Evolutionary conservation across 30 jellyfish, hydroid and myxozoan species (phyloP), one percentile per base, ranked within the genome.

Genomic region (Haliclystus octoradiatus): DNA sequence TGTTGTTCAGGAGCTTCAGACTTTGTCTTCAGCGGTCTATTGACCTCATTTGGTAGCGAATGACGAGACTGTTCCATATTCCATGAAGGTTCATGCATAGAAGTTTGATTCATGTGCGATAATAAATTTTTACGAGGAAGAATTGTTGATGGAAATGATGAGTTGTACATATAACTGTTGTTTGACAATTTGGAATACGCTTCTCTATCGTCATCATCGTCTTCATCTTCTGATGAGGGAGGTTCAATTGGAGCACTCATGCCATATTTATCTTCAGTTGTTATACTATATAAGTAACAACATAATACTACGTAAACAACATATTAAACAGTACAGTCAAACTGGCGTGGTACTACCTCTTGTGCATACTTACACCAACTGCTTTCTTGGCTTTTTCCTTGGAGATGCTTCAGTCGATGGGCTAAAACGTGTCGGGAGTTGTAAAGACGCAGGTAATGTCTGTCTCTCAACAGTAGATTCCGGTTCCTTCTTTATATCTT

Each of bases 221-320:
- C 94, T 0, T 63, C 91, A n/a, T 89, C 98, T 50, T 79, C 29
- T 25, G 84, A 28, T 7, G 26, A 32, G 0, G 88, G 76, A 33
- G 62, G 80, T 52, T 80, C 93, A 26, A 89, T 73, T 15, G 92
- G 78, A 33, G 85, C 85, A 12, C 83, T 73, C 34, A 79, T 76
- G 71, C 95, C 76, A 68, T 63, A 89, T 73, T 76, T 89, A 29
- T 89, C 98, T 75, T 89, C 98, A 9, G 98, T 89, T 1, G 95
- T 81, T 24, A 89, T 81, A 0, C 98, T 89, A 50, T 12, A 49
- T 15, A 7, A 4, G 66, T 50, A 4, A 73, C 25, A 52, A 47
- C 15, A 49, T 40, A 2, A 49, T 9, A 57, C 35, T 9, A 12
- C 31, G 3, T 3, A n/a, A 67, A 67, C 23, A 57, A 57, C 26